Evolutionary conservation across 1,140 invertebrate species (phyloP).

Genomic region (Ceratosolen fusciceps): DNA sequence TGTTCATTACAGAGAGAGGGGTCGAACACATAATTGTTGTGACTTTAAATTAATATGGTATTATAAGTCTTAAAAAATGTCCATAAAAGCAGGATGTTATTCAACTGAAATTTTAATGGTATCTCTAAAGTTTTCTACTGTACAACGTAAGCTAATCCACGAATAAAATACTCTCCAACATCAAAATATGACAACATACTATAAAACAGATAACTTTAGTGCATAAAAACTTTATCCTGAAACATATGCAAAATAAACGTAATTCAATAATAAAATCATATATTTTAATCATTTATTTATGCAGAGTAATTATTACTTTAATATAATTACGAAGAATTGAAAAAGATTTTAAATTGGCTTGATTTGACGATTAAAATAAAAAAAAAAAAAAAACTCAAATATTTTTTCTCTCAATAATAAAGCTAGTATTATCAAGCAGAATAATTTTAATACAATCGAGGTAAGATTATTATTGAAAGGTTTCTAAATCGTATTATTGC

Average conservation of each 20-base stretch:
- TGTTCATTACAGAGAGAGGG: conserved; percentile 13
- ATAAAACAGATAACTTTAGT: conserved; percentile 17
- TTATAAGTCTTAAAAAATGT: conserved; percentile 29
- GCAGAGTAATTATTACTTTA: conserved; percentile 2
- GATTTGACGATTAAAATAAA: too few species aligned
- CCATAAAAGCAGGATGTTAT: conserved; percentile 29
- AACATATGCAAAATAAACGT: neutral
- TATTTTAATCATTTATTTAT: neutral
- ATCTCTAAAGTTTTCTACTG: conserved; percentile 24
- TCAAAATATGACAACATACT: conserved; percentile 25
- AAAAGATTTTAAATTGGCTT: too few species aligned
- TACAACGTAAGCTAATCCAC: conserved; percentile 7
- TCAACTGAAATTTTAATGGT: conserved; percentile 37
- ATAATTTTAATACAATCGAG: too few species aligned
- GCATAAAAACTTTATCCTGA: conserved; percentile 29
- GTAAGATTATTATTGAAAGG: too few species aligned
- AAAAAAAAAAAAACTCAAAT: too few species aligned
- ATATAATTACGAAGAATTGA: conserved; percentile 16
- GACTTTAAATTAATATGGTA: conserved; percentile 36
- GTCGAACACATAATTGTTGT: conserved; percentile 17
- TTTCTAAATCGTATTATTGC: too few species aligned
- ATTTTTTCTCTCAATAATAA: too few species aligned
- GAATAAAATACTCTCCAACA: conserved; percentile 7
- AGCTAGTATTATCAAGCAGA: too few species aligned
- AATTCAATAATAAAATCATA: neutral